phyloP scores from a whole-genome alignment of 2,888 invertebrate species.

The Scaptomyza caliginosa region DNA sequence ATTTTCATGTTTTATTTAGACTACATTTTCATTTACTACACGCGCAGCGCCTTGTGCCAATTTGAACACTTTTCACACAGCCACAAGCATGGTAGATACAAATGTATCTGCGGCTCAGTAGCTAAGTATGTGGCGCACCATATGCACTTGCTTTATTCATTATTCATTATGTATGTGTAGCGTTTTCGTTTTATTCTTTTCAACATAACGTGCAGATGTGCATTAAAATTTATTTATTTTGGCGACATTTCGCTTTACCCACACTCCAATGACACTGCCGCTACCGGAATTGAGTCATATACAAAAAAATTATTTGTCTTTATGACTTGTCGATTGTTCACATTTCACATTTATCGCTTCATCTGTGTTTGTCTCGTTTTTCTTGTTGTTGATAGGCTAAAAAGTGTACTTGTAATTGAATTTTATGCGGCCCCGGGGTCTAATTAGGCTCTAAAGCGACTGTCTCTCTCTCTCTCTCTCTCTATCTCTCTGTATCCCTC shows the following conservation, averaged over 20 bases:
- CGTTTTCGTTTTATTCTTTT: slow-evolving; percentile 19
- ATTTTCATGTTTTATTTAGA: slow-evolving; percentile 44
- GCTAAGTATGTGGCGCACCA: slow-evolving; percentile 51
- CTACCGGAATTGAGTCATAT: slow-evolving; percentile 65
- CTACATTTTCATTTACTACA: slow-evolving; percentile 54
- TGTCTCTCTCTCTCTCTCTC: not conserved
- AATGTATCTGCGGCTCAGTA: slow-evolving; percentile 43
- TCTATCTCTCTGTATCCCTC: not conserved
- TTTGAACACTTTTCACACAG: slow-evolving; percentile 52
- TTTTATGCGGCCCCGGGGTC: slow-evolving; percentile 70
- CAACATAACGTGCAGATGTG: slow-evolving; percentile 39
- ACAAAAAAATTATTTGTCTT: slow-evolving; percentile 34
- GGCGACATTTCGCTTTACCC: slow-evolving; percentile 54
- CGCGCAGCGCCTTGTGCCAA: slow-evolving; percentile 69
- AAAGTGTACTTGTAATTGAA: slow-evolving; percentile 58
- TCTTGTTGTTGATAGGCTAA: slow-evolving; percentile 20
- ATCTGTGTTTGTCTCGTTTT: not conserved
- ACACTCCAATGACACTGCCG: slow-evolving; percentile 16
- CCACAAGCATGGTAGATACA: slow-evolving; percentile 31
- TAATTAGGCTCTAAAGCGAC: slow-evolving; percentile 53
- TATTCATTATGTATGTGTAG: slow-evolving; percentile 55
- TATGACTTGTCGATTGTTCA: slow-evolving; percentile 59
- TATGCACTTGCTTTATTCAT: slow-evolving; percentile 58
- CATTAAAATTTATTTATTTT: slow-evolving; percentile 41
- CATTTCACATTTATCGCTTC: slow-evolving; percentile 23